A percentile compares a stretch with the other conserved stretches of the same genome.
Evolutionary conservation across 2,113 vertebrate species (phyloP).

Genomic region (Anoplopoma fimbria): DNA sequence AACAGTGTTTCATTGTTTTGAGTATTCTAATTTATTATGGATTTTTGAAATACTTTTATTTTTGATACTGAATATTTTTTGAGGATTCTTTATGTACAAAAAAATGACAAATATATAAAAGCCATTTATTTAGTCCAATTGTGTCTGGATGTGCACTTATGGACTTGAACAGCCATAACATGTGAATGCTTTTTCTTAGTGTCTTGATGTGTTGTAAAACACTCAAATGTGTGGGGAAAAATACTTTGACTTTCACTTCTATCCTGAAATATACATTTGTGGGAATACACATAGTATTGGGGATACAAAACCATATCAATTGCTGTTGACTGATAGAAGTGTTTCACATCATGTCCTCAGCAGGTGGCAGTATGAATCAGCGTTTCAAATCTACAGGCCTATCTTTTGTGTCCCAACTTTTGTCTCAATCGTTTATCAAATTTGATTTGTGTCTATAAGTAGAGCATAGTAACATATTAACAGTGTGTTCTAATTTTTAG

Average conservation of each 20-base stretch:
- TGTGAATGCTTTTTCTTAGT: constrained; percentile 4
- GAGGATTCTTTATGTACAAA: constrained; percentile 40
- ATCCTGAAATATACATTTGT: neutral
- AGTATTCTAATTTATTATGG: constrained; percentile 68
- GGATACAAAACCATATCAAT: neutral
- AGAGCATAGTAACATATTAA: neutral
- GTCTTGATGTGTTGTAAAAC: neutral
- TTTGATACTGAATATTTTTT: constrained; percentile 73
- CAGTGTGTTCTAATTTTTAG: neutral
- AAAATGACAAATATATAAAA: constrained; percentile 46
- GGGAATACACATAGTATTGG: neutral
- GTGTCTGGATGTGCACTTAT: constrained; percentile 21
- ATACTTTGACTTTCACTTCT: neutral
- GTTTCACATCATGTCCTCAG: constrained; percentile 35
- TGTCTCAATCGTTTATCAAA: neutral
- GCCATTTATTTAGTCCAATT: constrained; percentile 33
- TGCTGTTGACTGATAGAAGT: neutral
- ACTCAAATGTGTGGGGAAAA: neutral
- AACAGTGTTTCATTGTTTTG: constrained; percentile 46
- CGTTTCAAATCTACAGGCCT: neutral
- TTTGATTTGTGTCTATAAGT: neutral
- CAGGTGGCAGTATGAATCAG: constrained; percentile 61
- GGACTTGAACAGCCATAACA: constrained; percentile 33
- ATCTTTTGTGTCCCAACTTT: neutral
- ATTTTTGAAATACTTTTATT: constrained; percentile 64